Conservation (phyloP, 2,888 invertebrate genomes). For the Caenorhabditis sp. region DNA sequence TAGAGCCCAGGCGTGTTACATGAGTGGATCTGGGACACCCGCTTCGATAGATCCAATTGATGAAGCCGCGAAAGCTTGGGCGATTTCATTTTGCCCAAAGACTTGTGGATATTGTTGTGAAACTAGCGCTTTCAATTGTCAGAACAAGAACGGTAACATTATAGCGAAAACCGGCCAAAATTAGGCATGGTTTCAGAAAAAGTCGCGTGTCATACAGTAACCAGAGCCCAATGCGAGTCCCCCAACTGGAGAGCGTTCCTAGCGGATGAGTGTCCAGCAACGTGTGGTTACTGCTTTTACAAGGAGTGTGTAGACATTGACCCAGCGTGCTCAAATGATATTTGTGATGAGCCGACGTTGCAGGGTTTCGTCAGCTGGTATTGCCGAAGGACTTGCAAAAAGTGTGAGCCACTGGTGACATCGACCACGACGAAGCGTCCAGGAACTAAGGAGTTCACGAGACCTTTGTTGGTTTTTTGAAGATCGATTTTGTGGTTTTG, state of each 20-base stretch:
- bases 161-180: no score
- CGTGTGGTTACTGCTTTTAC: background rate
- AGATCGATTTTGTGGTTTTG: no score
- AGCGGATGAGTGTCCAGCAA: background rate
- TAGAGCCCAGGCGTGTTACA: no score
- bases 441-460: background rate
- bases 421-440: background rate
- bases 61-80: background rate
- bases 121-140: slow-evolving; percentile 48
- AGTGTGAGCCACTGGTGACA: background rate
- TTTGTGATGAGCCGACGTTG: background rate
- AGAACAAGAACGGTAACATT: slow-evolving; percentile 42
- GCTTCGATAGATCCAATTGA: background rate
- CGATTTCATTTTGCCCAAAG: slow-evolving; percentile 48
- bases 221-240: background rate
- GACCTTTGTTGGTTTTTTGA: no score
- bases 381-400: background rate
- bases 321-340: background rate
- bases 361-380: background rate
- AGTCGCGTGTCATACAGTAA: background rate
- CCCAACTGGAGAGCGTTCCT: background rate
- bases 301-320: background rate
- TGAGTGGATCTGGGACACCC: background rate
- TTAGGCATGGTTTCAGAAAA: no score
- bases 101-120: slow-evolving; percentile 65